Percentiles rank a stretch among this genome's conserved stretches.
phyloP scores from a whole-genome alignment of 2,113 vertebrate species.

The Perca schrenkii region DNA sequence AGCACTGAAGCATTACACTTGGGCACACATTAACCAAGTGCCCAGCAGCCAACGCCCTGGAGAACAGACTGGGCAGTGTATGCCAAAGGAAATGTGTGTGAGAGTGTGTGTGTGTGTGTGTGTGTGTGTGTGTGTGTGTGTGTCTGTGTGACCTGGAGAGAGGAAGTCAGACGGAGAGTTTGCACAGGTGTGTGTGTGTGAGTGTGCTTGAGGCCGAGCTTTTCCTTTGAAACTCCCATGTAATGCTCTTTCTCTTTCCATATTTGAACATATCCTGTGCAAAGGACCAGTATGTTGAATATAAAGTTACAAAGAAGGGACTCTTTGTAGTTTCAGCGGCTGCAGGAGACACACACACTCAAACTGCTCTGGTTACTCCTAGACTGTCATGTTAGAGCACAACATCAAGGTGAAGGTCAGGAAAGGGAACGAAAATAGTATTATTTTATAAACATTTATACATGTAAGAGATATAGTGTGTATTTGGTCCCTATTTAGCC shows the following conservation, averaged over 20 bases:
- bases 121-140: conserved; percentile 48
- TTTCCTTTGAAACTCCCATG: conserved; percentile 41
- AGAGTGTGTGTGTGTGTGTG: conserved; percentile 45
- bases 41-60: conserved; percentile 67
- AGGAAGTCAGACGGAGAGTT: conserved; percentile 70
- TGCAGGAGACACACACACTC: conserved; percentile 33
- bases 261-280: conserved; percentile 54
- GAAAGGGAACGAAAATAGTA: conserved; percentile 5
- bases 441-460: not conserved
- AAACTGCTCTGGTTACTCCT: conserved; percentile 32
- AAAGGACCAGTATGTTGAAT: conserved; percentile 45
- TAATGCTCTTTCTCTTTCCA: conserved; percentile 42
- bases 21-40: conserved; percentile 65
- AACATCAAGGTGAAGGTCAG: conserved; percentile 55
- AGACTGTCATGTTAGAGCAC: conserved; percentile 34
- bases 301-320: conserved; percentile 53
- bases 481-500: not conserved
- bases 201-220: conserved; percentile 44
- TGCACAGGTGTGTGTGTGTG: conserved; percentile 77
- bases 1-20: conserved; percentile 52
- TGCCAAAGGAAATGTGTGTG: conserved; percentile 60
- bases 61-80: conserved; percentile 78
- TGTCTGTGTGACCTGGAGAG: conserved; percentile 40
- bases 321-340: conserved; percentile 55
- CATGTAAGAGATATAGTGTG: not conserved